Evolutionary conservation across 2,888 invertebrate genomes (phyloP), one percentile per base, ranked within the genome.

Genomic region (Serripes groenlandicus): DNA sequence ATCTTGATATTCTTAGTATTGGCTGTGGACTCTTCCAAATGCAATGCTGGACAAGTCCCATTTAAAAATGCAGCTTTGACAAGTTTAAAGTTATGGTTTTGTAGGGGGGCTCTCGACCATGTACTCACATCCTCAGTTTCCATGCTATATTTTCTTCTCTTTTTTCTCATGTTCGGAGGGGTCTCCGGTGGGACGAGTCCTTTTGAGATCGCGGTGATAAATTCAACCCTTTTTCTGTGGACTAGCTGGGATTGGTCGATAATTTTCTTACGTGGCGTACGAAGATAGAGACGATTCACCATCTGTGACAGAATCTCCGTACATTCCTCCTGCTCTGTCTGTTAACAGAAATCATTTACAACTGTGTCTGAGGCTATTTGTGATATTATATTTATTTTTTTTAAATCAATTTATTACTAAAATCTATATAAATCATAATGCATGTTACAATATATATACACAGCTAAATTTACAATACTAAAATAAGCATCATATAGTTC

Each of bases 271-370:
- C 96, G 95, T 0, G 96, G 96, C 21, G 96, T 96, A 32, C 94
- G 90, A 60, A 96, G 93, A 92, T 96, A 96, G 0, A 96, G 96
- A 26, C 96, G 94, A 11, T 96, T 96, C 30, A 96, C 96, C 96
- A 96, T 96, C 92, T 96, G 96, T 23, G 96, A 96, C 62, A 96
- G 93, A 85, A 96, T 96, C 92, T 96, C 96, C 1, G 96, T 96
- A 23, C 96, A 96, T 91, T 96, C 96, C 93, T 96, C 96, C 62
- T 96, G 93, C 93, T 96, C 96, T 87, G 96, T 96, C 96, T 96
- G 92, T 21, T 82, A 83, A 3, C 49, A 49, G 7, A 49, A 15
- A 49, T n/a, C n/a, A n/a, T n/a, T n/a, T n/a, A n/a, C n/a, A n/a
- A n/a, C n/a, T n/a, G n/a, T n/a, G n/a, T n/a, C n/a, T n/a, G n/a